Evolutionary conservation across 2,888 invertebrate genomes (phyloP).

Genomic region (Zootermopsis nevadensis): DNA sequence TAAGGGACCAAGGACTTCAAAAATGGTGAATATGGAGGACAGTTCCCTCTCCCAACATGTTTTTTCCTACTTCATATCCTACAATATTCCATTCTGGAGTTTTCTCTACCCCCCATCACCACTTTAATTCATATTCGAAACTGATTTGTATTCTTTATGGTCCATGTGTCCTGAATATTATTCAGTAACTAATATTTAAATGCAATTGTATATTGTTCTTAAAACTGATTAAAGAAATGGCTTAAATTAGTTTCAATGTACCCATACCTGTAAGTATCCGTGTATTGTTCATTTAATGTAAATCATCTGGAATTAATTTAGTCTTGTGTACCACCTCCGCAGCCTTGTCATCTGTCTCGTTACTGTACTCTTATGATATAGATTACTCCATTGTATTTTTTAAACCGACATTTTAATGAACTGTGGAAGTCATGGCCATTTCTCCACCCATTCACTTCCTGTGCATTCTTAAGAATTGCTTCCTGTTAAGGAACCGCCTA

Average conservation of each 20-base stretch:
- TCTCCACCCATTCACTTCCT: constrained; percentile 24
- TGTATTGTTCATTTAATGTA: background rate
- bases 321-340: background rate
- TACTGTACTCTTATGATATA: background rate
- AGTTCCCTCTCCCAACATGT: too few species aligned
- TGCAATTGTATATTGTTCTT: too few species aligned
- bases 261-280: background rate
- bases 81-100: too few species aligned
- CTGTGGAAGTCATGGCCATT: background rate
- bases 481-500: background rate
- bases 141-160: too few species aligned
- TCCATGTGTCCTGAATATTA: too few species aligned
- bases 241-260: background rate
- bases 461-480: constrained; percentile 26
- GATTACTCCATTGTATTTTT: constrained; percentile 18
- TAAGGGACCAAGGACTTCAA: too few species aligned
- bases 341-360: background rate
- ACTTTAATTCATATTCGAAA: too few species aligned
- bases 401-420: constrained; percentile 11
- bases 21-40: too few species aligned
- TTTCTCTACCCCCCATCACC: too few species aligned
- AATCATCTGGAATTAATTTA: background rate
- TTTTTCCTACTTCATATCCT: too few species aligned
- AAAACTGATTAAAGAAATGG: too few species aligned
- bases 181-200: too few species aligned